Conservation (phyloP, 1,140 invertebrate genomes). For the Oncopodura yosiiana region DNA sequence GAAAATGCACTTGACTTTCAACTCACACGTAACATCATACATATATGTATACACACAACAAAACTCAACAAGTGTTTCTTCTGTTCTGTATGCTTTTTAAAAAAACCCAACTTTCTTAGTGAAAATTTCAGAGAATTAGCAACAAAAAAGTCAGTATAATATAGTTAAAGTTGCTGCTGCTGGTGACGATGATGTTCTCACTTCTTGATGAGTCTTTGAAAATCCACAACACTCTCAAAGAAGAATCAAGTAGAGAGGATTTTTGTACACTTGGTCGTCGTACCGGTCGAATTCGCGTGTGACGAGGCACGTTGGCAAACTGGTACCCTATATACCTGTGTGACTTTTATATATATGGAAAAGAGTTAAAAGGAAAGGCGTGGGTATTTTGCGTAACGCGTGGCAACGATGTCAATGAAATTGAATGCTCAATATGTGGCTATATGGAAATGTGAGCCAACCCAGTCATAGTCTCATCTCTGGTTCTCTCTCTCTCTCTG, state of each 20-base stretch:
- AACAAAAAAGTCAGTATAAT: too few species aligned
- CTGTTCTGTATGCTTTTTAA: too few species aligned
- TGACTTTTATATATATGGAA: constrained; percentile 20
- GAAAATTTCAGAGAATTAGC: too few species aligned
- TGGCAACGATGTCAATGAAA: constrained; percentile 30
- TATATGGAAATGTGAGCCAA: too few species aligned
- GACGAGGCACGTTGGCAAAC: constrained; percentile 24
- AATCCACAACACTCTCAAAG: neutral
- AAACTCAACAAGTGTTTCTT: too few species aligned
- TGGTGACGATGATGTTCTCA: neutral
- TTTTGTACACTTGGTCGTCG: neutral
- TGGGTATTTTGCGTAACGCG: constrained; percentile 29
- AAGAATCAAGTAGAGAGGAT: neutral
- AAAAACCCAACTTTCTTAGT: too few species aligned
- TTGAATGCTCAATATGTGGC: constrained; percentile 4
- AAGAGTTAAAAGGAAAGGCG: constrained; percentile 9
- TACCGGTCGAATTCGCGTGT: constrained; percentile 9
- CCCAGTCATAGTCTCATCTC: too few species aligned
- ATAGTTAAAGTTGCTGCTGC: neutral
- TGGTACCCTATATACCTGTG: constrained; percentile 14
- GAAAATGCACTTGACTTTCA: too few species aligned
- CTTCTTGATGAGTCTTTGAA: too few species aligned
- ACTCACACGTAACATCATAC: too few species aligned
- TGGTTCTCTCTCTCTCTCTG: too few species aligned
- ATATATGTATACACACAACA: too few species aligned